Base-by-base conservation (phyloP, 2,113 vertebrate species). In the Brachyhypopomus gauderio region DNA sequence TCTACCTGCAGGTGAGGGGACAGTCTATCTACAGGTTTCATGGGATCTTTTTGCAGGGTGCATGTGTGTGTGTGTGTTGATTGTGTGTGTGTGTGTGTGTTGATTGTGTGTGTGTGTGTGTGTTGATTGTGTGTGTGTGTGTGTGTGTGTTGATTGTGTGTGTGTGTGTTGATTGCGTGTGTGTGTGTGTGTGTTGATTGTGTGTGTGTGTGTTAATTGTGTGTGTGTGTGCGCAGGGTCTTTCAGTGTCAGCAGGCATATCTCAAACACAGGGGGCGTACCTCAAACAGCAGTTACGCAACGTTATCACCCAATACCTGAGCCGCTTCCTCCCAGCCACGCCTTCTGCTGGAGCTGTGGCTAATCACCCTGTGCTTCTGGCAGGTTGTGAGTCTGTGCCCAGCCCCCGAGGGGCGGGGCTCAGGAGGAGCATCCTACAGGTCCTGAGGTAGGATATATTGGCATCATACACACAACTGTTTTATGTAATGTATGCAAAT, bases 271-370 rank as follows among this genome's bases (percentile, higher is more conserved):
- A 97, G 88, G 93, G 92, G 4, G 88, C 91, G 27, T 94, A 96
- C 89, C 89, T 98, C 87, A 97, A 95, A 88, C 95, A 98, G 36
- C 94, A 97, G 85, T 94, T 99, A 20, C 92, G 92, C 71, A 95
- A 87, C 64, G 93, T 97, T 23, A 90, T 94, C 85, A 91, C 85
- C 11, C 95, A 96, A 30, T 98, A 98, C 83, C 93, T 99, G 79
- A 93, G 95, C n/a, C 93, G 97, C 4, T 98, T 99, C 87, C 95
- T 98, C 52, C 95, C 96, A 9, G 78, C 93, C 20, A 91, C 95
- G 0, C 93, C 95, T 0, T 88, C 90, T 0, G 17, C 14, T 0
- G 86, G 87, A 16, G 60, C 84, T 67, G 77, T 92, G 0, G 89
- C 91, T 52, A 96, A 95, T 80, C 97, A 99, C 87, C 98, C 98